Evolutionary conservation across 2,797 vertebrate species (phyloP).

Genomic region (Chloroceryle inda): DNA sequence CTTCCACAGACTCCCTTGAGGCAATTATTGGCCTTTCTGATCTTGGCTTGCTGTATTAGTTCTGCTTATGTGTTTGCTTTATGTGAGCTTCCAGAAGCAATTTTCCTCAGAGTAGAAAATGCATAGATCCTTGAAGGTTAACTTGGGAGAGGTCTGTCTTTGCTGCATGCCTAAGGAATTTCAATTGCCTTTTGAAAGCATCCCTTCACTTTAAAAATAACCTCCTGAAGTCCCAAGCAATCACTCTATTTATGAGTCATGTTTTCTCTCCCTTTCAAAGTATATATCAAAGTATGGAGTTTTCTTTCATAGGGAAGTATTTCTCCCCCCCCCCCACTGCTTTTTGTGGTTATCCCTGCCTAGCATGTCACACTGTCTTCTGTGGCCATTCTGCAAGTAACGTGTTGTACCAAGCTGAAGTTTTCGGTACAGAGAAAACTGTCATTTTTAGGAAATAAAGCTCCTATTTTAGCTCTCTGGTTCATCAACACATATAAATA

Average conservation of each 20-base stretch:
- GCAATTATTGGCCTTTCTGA: slow-evolving; percentile 65
- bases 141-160: slow-evolving; percentile 33
- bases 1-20: slow-evolving; percentile 24
- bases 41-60: slow-evolving; percentile 57
- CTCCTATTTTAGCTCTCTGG: neutral
- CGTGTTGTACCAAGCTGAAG: neutral
- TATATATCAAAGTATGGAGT: neutral
- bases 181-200: slow-evolving; percentile 52
- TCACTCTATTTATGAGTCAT: neutral
- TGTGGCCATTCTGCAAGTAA: neutral
- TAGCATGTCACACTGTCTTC: neutral
- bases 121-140: slow-evolving; percentile 58
- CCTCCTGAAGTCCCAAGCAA: slow-evolving; percentile 1
- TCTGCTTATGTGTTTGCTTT: slow-evolving; percentile 57
- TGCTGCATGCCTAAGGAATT: slow-evolving; percentile 56
- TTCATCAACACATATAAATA: neutral
- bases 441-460: neutral
- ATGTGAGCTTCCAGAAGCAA: slow-evolving; percentile 49
- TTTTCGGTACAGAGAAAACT: neutral
- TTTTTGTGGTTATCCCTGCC: neutral
- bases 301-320: neutral
- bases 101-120: slow-evolving; percentile 53
- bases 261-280: slow-evolving; percentile 5
- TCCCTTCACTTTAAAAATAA: slow-evolving; percentile 34
- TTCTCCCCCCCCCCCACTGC: neutral